A percentile compares a stretch with the other conserved stretches of the same genome.
Conservation (phyloP, 2,888 invertebrate genomes). For the Boloria selene region DNA sequence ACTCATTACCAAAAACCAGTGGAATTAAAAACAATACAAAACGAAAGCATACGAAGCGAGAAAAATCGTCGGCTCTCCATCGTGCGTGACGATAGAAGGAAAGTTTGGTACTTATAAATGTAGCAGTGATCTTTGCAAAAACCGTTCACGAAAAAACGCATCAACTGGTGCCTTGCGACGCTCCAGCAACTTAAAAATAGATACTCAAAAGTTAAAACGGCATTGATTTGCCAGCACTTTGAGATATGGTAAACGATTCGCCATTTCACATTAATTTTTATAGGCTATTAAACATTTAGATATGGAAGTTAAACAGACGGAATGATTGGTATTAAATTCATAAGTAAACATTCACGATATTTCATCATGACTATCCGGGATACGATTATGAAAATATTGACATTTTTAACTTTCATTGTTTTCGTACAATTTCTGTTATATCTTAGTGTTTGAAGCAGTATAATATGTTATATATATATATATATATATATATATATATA, state of each 20-base stretch:
- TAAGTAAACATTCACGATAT: constrained; percentile 48
- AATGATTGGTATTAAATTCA: too few species aligned
- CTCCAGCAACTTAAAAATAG: constrained; percentile 67
- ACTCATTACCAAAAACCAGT: constrained; percentile 30
- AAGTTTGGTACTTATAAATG: constrained; percentile 52
- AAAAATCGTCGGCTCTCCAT: constrained; percentile 47
- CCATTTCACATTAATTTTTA: constrained; percentile 57
- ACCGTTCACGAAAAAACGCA: constrained; percentile 60
- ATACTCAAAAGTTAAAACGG: constrained; percentile 58
- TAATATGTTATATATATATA: too few species aligned
- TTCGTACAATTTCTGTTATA: too few species aligned
- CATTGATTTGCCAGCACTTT: constrained; percentile 53
- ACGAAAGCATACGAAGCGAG: constrained; percentile 43
- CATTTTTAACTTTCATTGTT: neutral
- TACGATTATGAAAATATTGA: constrained; percentile 8
- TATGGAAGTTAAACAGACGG: constrained; percentile 48
- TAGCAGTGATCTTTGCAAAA: constrained; percentile 61
- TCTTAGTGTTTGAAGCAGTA: too few species aligned
- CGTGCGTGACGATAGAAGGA: constrained; percentile 55
- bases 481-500: too few species aligned
- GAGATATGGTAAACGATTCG: constrained; percentile 61
- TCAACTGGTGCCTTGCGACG: constrained; percentile 53
- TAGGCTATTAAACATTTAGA: constrained; percentile 60
- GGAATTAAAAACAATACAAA: constrained; percentile 43
- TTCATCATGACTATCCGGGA: neutral